phyloP scores from a whole-genome alignment of 1,140 invertebrate genomes.

The Panonychus citri region DNA sequence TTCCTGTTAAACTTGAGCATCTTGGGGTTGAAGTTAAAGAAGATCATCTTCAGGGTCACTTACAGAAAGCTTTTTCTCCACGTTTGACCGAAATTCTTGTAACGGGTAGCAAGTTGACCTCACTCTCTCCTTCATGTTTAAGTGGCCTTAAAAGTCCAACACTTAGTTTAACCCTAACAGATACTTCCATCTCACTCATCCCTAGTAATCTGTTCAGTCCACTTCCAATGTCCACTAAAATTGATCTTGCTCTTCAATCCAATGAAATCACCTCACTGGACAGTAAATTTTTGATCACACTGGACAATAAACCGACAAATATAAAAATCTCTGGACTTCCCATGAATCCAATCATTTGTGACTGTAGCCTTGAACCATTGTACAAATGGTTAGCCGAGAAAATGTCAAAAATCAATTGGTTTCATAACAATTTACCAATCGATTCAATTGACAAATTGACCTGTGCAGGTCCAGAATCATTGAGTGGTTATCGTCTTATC shows the following conservation, averaged over 20 bases:
- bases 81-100: slow-evolving; percentile 46
- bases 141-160: slow-evolving; percentile 40
- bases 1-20: slow-evolving; percentile 22
- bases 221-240: slow-evolving; percentile 56
- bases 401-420: slow-evolving; percentile 2
- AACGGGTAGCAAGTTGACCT: slow-evolving; percentile 44
- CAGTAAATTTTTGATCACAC: slow-evolving; percentile 43
- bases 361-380: slow-evolving; percentile 51
- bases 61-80: slow-evolving; percentile 49
- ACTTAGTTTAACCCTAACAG: slow-evolving; percentile 43
- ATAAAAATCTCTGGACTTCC: slow-evolving; percentile 42
- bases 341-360: slow-evolving; percentile 54
- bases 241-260: slow-evolving; percentile 48
- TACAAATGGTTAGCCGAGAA: slow-evolving; percentile 41
- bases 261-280: slow-evolving; percentile 47
- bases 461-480: slow-evolving; percentile 39
- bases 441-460: slow-evolving; percentile 24
- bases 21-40: slow-evolving; percentile 69
- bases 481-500: slow-evolving; percentile 38
- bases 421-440: not conserved
- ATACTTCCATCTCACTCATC: slow-evolving; percentile 48
- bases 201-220: slow-evolving; percentile 59
- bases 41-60: slow-evolving; percentile 48
- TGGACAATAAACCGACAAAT: slow-evolving; percentile 51
- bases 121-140: slow-evolving; percentile 52